Conservation (phyloP, 2,888 invertebrate genomes). For the Rhimphoctona megacephalus region DNA sequence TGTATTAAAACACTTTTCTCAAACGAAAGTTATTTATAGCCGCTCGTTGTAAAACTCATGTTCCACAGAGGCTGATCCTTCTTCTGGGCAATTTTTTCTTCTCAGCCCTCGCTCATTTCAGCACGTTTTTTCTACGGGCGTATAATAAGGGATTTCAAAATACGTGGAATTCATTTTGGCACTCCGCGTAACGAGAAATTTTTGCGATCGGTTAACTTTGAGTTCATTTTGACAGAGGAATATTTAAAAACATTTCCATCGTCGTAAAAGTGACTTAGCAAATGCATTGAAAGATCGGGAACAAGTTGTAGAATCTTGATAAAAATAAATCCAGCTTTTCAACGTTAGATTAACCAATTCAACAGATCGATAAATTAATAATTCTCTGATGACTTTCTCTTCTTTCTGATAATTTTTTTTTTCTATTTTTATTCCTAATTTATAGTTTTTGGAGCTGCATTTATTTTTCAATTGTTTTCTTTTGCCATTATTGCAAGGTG, state of each 20-base stretch:
- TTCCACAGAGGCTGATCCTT: slow-evolving; percentile 39
- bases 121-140: neutral
- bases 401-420: neutral
- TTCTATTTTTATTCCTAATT: neutral
- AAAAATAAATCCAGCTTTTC: neutral
- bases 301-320: neutral
- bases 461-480: neutral
- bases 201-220: neutral
- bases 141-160: neutral
- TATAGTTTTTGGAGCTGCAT: neutral
- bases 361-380: neutral
- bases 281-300: no score
- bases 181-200: neutral
- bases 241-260: no score
- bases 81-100: slow-evolving; percentile 47
- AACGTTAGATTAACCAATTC: neutral
- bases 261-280: neutral
- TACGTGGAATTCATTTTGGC: neutral
- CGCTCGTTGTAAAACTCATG: slow-evolving; percentile 55
- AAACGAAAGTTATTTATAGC: slow-evolving; percentile 63
- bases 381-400: no score
- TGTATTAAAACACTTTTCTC: slow-evolving; percentile 48
- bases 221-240: no score
- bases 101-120: slow-evolving; percentile 19
- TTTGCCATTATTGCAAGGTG: neutral